Evolutionary conservation across 2,888 invertebrate species (phyloP), one percentile per base, ranked within the genome.

Genomic region (Bombyx huttoni): DNA sequence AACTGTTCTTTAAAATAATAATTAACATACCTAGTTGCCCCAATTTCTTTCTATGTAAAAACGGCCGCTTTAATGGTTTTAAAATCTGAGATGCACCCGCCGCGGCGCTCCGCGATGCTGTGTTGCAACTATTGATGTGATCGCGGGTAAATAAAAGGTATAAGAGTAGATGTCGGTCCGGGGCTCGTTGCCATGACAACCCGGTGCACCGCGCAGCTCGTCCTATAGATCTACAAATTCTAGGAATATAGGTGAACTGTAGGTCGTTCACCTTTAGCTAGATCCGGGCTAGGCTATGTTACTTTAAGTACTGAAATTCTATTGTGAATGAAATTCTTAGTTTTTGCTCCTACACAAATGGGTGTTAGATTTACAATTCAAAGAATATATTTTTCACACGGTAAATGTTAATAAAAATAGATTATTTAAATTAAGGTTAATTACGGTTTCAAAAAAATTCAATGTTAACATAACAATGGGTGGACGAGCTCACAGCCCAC

Each of bases 241-340:
- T 24, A 47, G 34, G 47, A 48, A 9, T 33, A 45, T 48, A 48
- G 48, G 45, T 48, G 40, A 48, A 51, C 47, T 47, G 13, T 13
- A 48, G 51, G 51, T 48, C 48, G 45, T 51, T 51, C 48, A 51
- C 51, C 51, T 48, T 40, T 40, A 45, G 34, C 50, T 47, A 46
- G 46, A 50, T 13, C 50, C 47, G 46, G 50, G 47, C 7, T 46
- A 33, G 13, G 33, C 12, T 40, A 3, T 7, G 40, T 8, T 40
- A 5, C 8, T 40, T 40, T 40, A 40, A 10, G 7, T 40, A 40
- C 3, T 40, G 24, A 24, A 40, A 8, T 40, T 40, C 40, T n/a
- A n/a, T n/a, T n/a, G n/a, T n/a, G n/a, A n/a, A n/a, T n/a, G n/a
- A n/a, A n/a, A n/a, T n/a, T n/a, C n/a, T n/a, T n/a, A n/a, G n/a